A percentile compares a stretch with the other conserved stretches of the same genome.
Evolutionary conservation across 1,140 invertebrate species (phyloP).

Genomic region (Bathynomus jamesi): DNA sequence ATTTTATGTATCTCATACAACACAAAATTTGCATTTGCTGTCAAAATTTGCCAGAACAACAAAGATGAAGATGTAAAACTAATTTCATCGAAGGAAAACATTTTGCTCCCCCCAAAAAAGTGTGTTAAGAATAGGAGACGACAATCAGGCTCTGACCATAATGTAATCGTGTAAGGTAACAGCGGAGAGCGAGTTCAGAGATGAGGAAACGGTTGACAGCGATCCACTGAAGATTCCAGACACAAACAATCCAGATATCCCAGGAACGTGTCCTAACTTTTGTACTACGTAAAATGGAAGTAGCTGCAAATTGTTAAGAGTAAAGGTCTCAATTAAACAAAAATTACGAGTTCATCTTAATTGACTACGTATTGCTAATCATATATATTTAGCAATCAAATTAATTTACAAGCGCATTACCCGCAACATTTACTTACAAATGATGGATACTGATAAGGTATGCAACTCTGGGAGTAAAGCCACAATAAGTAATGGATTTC

Average conservation of each 20-base stretch:
- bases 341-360: neutral
- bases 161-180: slow-evolving; percentile 79
- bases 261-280: slow-evolving; percentile 56
- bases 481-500: too few species aligned
- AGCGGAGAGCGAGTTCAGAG: slow-evolving; percentile 73
- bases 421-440: too few species aligned
- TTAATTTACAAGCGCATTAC: neutral
- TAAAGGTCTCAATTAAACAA: neutral
- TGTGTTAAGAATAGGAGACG: too few species aligned
- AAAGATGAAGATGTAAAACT: too few species aligned
- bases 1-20: too few species aligned
- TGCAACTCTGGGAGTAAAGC: too few species aligned
- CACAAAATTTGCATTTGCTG: too few species aligned
- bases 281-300: slow-evolving; percentile 73
- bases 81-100: too few species aligned
- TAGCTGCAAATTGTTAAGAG: slow-evolving; percentile 47
- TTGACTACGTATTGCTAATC: too few species aligned
- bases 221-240: slow-evolving; percentile 76
- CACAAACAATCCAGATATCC: slow-evolving; percentile 70
- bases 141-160: slow-evolving; percentile 46
- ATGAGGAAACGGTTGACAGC: slow-evolving; percentile 74
- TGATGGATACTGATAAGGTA: too few species aligned
- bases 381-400: neutral
- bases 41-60: too few species aligned
- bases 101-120: too few species aligned